Evolutionary conservation across 2,888 invertebrate genomes (phyloP), one percentile per base, ranked within the genome.

Genomic region (Odontocolon sp.): DNA sequence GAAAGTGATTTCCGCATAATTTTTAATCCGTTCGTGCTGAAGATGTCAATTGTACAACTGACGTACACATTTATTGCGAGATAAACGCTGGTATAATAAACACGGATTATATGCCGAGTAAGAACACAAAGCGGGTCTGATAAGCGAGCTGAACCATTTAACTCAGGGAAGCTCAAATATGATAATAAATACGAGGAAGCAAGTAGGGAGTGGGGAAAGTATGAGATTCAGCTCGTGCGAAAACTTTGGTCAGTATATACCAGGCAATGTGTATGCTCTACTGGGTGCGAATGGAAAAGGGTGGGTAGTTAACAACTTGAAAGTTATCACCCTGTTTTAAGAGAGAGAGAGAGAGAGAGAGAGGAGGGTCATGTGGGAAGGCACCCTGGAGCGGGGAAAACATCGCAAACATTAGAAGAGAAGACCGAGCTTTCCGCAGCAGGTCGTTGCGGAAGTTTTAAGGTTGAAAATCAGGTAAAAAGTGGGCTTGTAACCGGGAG

Each of bases 391-490:
- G 26, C 28, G 23, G 52, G n/a, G 23, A 11, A 8, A 68, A 26
- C 33, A 40, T 1, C 11, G 54, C 16, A 28, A 47, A 26, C 26
- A 52, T 18, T 23, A 18, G 38, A 3, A 11, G 14, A 8, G n/a
- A 38, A 31, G 16, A 42, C 26, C 8, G 47, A 59, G 66, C 31
- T 66, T 38, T 59, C 3, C 40, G 28, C 14, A 31, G 40, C 40
- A 57, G 40, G 47, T 64, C 64, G 57, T 72, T 70, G 11, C 50
- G 33, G 36, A 72, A 72, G 72, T 72, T 59, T 72, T 33, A 50
- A 50, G 52, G 33, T 57, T 8, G 28, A 66, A 66, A 66, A 66
- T 59, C 50, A 36, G 33, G 66, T 59, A 59, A 59, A 72, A 59
- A 59, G 57, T 26, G 45, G 21, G 45, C 18, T 18, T 45, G 45